Evolutionary conservation across 1,140 invertebrate genomes (phyloP).

Genomic region (Drosophila busckii): DNA sequence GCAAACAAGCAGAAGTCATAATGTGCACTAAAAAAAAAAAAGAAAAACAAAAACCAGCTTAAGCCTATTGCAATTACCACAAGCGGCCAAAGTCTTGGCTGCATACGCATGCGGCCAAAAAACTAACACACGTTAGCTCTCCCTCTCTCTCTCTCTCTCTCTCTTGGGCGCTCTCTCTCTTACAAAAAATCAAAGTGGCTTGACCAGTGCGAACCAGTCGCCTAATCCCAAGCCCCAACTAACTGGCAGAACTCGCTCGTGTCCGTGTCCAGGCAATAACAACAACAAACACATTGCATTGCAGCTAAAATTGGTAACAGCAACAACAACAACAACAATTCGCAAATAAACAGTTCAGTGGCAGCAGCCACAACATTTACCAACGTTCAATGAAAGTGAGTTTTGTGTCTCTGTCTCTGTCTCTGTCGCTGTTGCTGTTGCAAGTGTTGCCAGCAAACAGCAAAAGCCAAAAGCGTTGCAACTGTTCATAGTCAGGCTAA

Average conservation of each 20-base stretch:
- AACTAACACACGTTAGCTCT: too few species aligned
- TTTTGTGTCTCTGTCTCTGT: too few species aligned
- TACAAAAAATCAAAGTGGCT: constrained; percentile 22
- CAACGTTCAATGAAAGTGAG: too few species aligned
- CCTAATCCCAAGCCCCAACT: background rate
- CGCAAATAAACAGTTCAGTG: constrained; percentile 15
- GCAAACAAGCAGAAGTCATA: constrained; percentile 62
- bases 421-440: too few species aligned
- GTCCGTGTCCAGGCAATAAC: background rate
- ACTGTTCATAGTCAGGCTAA: too few species aligned
- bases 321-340: constrained; percentile 20
- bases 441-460: too few species aligned
- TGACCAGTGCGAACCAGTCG: constrained; percentile 20
- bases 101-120: constrained; percentile 9
- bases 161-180: too few species aligned
- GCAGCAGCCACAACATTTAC: too few species aligned
- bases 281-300: constrained; percentile 24
- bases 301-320: constrained; percentile 21
- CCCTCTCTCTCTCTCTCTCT: too few species aligned
- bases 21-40: constrained; percentile 53
- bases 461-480: too few species aligned
- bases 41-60: constrained; percentile 26
- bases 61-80: constrained; percentile 22
- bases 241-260: constrained; percentile 17
- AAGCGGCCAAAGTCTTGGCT: constrained; percentile 3